Percentiles rank a stretch among this genome's conserved stretches.
phyloP scores from a whole-genome alignment of 1,140 invertebrate species.

The Drosophila sproati region DNA sequence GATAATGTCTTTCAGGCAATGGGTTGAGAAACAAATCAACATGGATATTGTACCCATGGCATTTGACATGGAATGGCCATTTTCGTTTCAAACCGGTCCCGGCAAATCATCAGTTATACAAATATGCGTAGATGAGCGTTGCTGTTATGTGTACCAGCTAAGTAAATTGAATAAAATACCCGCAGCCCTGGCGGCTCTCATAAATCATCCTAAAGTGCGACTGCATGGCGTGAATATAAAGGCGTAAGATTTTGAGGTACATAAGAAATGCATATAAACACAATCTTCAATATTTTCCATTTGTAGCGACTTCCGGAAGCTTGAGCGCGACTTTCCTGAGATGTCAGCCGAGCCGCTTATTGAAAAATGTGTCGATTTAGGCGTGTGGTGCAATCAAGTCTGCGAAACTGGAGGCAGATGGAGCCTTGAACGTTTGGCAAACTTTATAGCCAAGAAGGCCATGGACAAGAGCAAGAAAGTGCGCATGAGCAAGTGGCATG shows the following conservation, averaged over 20 bases:
- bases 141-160: conserved; percentile 87
- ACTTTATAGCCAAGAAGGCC: conserved; percentile 85
- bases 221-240: conserved; percentile 88
- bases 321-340: conserved; percentile 87
- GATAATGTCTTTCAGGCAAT: conserved; percentile 73
- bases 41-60: conserved; percentile 85
- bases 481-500: conserved; percentile 88
- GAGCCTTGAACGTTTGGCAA: conserved; percentile 87
- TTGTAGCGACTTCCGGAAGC: conserved; percentile 87
- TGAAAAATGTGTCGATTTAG: conserved; percentile 87
- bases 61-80: conserved; percentile 89
- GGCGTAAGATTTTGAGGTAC: conserved; percentile 84
- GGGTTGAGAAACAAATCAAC: conserved; percentile 83
- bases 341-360: conserved; percentile 86
- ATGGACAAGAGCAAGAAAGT: conserved; percentile 87
- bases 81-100: conserved; percentile 87
- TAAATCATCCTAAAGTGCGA: conserved; percentile 87
- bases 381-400: conserved; percentile 86
- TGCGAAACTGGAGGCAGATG: conserved; percentile 86
- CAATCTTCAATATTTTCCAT: background rate
- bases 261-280: background rate
- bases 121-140: conserved; percentile 85
- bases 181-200: conserved; percentile 85
- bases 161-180: conserved; percentile 86
- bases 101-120: conserved; percentile 88